Conservation (phyloP, 2,797 vertebrate species). For the Gila robusta region DNA sequence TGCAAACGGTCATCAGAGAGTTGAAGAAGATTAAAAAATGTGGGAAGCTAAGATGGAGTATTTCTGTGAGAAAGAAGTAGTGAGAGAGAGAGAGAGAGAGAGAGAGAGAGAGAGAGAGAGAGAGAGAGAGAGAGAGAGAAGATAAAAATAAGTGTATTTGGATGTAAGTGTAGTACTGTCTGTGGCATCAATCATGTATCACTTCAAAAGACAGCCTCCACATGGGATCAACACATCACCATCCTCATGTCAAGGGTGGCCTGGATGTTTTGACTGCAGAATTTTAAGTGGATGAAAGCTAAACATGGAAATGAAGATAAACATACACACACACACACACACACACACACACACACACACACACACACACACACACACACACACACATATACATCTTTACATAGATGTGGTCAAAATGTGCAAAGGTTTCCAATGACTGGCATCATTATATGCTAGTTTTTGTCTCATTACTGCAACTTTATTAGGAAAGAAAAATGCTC, state of each 20-base stretch:
- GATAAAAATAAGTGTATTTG: constrained; percentile 8
- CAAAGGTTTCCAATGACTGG: neutral
- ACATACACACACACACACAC: too few species aligned
- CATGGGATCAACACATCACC: constrained; percentile 32
- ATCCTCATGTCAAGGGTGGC: constrained; percentile 22
- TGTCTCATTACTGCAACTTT: neutral
- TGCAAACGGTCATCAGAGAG: neutral
- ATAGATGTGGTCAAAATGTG: neutral
- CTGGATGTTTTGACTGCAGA: constrained; percentile 22
- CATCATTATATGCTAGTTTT: constrained; percentile 2
- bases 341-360: too few species aligned
- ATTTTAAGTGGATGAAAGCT: constrained; percentile 16
- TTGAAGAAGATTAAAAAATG: neutral
- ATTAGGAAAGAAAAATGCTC: constrained; percentile 14
- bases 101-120: neutral
- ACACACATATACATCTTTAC: too few species aligned
- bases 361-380: too few species aligned
- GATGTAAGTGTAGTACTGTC: constrained; percentile 11
- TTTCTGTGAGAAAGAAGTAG: neutral
- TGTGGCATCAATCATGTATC: constrained; percentile 44
- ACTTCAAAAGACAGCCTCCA: constrained; percentile 33
- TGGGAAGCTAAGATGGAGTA: neutral
- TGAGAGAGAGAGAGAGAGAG: too few species aligned
- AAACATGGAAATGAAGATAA: constrained; percentile 10
- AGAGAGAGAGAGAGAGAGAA: too few species aligned